Conservation (phyloP, 1,140 invertebrate species). For the Cotesia typhae region DNA sequence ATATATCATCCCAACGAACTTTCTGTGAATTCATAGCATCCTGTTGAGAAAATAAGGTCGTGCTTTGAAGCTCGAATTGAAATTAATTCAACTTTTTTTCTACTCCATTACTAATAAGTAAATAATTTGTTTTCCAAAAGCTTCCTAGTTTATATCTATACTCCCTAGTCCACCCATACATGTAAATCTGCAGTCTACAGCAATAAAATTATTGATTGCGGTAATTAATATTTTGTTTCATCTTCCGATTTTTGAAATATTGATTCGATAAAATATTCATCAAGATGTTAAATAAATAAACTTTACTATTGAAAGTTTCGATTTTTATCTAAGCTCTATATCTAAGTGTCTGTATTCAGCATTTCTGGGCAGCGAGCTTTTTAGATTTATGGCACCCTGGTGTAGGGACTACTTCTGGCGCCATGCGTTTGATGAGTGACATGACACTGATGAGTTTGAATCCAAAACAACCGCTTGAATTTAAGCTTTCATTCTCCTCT, state of each 20-base stretch:
- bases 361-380: slow-evolving; percentile 18
- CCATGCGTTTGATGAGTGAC: slow-evolving; percentile 56
- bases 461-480: background rate
- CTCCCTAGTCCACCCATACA: no score
- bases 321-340: background rate
- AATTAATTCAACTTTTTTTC: slow-evolving; percentile 54
- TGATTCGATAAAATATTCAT: no score
- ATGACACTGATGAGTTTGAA: slow-evolving; percentile 50
- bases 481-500: background rate
- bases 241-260: no score
- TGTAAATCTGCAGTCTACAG: no score
- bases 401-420: slow-evolving; percentile 58
- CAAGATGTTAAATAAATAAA: no score
- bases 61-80: slow-evolving; percentile 59
- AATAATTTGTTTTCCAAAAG: no score
- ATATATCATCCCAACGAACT: background rate
- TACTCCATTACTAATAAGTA: background rate
- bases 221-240: no score
- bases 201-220: no score
- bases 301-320: no score
- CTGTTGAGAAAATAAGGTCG: slow-evolving; percentile 54
- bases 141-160: no score
- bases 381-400: slow-evolving; percentile 53
- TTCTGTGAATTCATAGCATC: slow-evolving; percentile 40
- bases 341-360: background rate